Conservation (phyloP, 2,888 invertebrate genomes). For the Lagria hirta region DNA sequence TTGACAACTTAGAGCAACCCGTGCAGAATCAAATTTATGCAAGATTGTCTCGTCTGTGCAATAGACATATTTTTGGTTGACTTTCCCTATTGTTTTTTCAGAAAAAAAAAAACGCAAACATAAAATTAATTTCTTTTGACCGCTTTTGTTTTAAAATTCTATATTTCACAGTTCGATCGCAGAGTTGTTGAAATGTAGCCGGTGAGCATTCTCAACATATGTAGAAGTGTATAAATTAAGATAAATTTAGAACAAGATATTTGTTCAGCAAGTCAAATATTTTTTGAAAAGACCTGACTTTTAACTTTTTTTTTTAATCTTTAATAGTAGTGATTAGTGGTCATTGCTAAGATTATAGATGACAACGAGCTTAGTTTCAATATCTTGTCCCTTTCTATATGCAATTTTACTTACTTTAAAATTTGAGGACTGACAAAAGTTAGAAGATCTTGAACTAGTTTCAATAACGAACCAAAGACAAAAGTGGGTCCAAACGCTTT, state of each 20-base stretch:
- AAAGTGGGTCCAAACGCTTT: constrained; percentile 88
- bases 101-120: too few relatives aligned
- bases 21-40: too few relatives aligned
- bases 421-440: constrained; percentile 90
- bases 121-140: too few relatives aligned
- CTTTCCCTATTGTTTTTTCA: too few relatives aligned
- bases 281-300: neutral
- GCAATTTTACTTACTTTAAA: constrained; percentile 65
- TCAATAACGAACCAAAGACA: constrained; percentile 80
- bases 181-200: too few relatives aligned
- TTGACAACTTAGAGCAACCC: too few relatives aligned
- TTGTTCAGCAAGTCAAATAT: neutral
- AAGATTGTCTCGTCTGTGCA: too few relatives aligned
- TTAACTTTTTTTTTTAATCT: neutral
- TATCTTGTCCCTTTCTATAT: neutral
- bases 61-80: too few relatives aligned
- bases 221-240: neutral
- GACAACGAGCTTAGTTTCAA: neutral
- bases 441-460: constrained; percentile 78
- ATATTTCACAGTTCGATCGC: too few relatives aligned
- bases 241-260: neutral
- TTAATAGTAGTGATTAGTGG: neutral
- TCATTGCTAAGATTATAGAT: neutral
- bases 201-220: too few relatives aligned
- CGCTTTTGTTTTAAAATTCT: too few relatives aligned